A percentile compares a stretch with the other conserved stretches of the same genome.
These are phyloP conservation scores for Illadopsis cleaveri DNA, from an alignment of 2,113 vertebrate genomes.

Conservation along the genomic window DNA sequence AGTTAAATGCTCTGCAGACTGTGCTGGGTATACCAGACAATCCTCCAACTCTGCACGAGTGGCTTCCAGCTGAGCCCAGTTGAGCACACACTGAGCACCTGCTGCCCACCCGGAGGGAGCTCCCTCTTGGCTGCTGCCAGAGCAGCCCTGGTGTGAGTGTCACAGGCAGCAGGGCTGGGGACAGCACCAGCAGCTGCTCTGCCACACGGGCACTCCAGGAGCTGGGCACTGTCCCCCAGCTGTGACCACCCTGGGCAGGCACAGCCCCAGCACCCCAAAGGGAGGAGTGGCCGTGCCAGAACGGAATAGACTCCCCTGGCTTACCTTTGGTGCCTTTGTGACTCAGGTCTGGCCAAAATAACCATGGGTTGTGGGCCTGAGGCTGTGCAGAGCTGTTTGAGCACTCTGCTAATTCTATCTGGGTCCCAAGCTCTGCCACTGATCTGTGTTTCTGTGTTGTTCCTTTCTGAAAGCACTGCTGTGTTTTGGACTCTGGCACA, in stretches of 20 bases:
- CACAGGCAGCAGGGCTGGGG: background rate
- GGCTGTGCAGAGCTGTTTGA: background rate
- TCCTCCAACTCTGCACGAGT: background rate
- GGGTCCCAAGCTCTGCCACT: background rate
- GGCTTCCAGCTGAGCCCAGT: slow-evolving; percentile 40
- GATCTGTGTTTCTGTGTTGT: background rate
- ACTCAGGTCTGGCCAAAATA: background rate
- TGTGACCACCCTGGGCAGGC: background rate
- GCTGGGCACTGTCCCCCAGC: background rate
- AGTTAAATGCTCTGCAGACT: background rate
- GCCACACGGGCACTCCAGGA: background rate
- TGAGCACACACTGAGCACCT: slow-evolving; percentile 3
- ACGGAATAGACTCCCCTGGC: background rate
- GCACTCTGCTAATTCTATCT: background rate
- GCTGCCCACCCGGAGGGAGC: background rate
- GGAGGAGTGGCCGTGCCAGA: background rate
- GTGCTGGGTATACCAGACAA: background rate
- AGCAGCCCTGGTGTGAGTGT: background rate
- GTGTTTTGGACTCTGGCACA: background rate
- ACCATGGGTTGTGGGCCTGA: background rate
- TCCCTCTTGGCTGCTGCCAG: slow-evolving; percentile 21
- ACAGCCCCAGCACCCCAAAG: background rate
- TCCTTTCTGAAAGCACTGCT: background rate
- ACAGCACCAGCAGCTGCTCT: background rate
- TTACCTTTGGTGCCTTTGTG: background rate